Conservation (phyloP, 2,113 vertebrate species). For the Mormyrus lacerda region DNA sequence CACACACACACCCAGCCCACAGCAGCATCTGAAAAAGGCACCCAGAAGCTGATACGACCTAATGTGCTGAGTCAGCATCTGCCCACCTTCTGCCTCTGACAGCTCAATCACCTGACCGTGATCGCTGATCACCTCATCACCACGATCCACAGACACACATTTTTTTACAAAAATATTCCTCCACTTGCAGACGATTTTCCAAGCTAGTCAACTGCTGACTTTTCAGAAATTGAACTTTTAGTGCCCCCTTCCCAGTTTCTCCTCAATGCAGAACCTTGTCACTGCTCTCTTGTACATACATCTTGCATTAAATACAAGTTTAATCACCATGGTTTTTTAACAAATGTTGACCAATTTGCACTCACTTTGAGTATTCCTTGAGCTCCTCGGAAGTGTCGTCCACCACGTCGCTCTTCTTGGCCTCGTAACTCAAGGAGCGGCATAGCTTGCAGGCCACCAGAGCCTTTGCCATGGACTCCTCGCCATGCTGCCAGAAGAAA, state of each 20-base stretch:
- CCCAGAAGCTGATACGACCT: not conserved
- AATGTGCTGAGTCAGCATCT: not conserved
- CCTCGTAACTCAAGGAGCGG: constrained; percentile 91
- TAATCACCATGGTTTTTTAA: too few relatives aligned
- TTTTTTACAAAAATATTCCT: not conserved
- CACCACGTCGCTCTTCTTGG: constrained; percentile 95
- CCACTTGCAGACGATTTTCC: not conserved
- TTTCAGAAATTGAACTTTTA: not conserved
- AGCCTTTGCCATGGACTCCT: constrained; percentile 97
- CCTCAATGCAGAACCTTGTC: not conserved
- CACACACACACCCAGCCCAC: not conserved
- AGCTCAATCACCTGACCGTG: not conserved
- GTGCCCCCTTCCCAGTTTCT: not conserved
- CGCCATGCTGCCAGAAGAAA: constrained; percentile 98
- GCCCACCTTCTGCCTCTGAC: not conserved
- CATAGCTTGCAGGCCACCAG: constrained; percentile 94
- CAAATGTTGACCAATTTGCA: not conserved
- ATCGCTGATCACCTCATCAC: not conserved
- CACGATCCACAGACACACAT: not conserved
- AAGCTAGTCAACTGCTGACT: not conserved
- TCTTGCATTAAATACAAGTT: not conserved
- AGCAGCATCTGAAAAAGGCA: not conserved
- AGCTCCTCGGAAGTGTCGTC: constrained; percentile 94
- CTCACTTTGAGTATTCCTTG: constrained; percentile 90
- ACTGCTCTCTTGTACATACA: not conserved